These are phyloP conservation scores for Drosophila mauritiana DNA, from an alignment of 1,140 invertebrate genomes.

Conservation along the genomic window DNA sequence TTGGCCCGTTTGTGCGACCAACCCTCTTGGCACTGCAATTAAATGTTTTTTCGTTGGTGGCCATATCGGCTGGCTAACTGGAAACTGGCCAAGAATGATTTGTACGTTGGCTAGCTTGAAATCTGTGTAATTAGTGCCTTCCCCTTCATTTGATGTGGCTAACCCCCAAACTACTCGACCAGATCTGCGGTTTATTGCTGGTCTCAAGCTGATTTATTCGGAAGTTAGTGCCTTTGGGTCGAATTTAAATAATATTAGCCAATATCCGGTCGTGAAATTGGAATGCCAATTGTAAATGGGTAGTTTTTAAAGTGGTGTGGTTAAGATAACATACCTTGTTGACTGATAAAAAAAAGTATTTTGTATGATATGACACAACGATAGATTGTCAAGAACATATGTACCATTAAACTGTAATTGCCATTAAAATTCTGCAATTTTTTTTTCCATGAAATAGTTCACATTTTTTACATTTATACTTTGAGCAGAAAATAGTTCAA, in stretches of 20 bases:
- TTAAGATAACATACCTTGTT: neutral
- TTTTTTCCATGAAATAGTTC: constrained; percentile 10
- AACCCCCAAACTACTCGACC: constrained; percentile 1
- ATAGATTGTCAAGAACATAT: neutral
- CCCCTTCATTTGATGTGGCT: constrained; percentile 32
- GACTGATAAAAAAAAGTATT: too few species aligned
- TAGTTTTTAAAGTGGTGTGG: constrained; percentile 8
- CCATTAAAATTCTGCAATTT: neutral
- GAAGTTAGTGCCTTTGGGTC: constrained; percentile 27
- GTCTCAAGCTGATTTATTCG: constrained; percentile 13
- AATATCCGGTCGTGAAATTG: constrained; percentile 59
- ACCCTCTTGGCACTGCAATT: constrained; percentile 34
- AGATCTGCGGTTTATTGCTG: constrained; percentile 35
- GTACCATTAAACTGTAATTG: constrained; percentile 1
- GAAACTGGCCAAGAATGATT: constrained; percentile 46
- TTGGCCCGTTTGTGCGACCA: neutral
- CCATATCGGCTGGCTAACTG: constrained; percentile 44
- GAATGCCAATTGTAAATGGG: constrained; percentile 24
- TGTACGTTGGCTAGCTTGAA: constrained; percentile 18
- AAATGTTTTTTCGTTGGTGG: constrained; percentile 40
- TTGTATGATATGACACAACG: too few species aligned
- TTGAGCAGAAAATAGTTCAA: constrained; percentile 19
- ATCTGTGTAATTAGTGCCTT: constrained; percentile 50
- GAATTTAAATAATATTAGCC: constrained; percentile 61
- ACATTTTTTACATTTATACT: constrained; percentile 17